Evolutionary conservation across 2,113 vertebrate species (phyloP).

Genomic region (Electrona antarctica): DNA sequence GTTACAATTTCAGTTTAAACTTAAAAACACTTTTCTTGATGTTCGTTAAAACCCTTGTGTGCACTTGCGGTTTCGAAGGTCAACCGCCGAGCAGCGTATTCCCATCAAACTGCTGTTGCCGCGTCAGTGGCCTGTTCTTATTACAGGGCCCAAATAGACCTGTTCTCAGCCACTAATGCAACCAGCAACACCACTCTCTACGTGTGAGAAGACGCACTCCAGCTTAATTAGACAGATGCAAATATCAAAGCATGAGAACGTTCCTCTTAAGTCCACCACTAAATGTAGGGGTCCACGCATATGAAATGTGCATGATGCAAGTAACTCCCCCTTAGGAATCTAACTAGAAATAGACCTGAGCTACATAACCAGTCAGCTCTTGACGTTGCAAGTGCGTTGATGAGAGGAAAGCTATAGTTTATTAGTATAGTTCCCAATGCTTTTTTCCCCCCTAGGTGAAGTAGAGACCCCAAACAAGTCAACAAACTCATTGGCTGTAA

Average conservation of each 20-base stretch:
- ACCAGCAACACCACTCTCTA: slow-evolving; percentile 42
- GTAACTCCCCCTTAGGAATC: slow-evolving; percentile 57
- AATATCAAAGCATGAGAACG: slow-evolving; percentile 79
- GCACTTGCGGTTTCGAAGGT: slow-evolving; percentile 10
- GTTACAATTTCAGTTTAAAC: not conserved
- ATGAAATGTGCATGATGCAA: slow-evolving; percentile 63
- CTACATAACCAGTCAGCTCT: slow-evolving; percentile 30
- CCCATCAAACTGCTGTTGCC: slow-evolving; percentile 34
- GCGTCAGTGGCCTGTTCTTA: slow-evolving; percentile 48
- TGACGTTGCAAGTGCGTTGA: slow-evolving; percentile 20
- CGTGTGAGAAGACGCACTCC: slow-evolving; percentile 58
- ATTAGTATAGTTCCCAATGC: slow-evolving; percentile 16
- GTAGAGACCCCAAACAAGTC: slow-evolving; percentile 45
- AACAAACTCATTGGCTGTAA: slow-evolving; percentile 38
- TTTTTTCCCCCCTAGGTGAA: slow-evolving; percentile 11
- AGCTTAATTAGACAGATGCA: slow-evolving; percentile 72
- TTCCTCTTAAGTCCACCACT: slow-evolving; percentile 71
- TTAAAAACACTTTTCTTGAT: slow-evolving; percentile 34
- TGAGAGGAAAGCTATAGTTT: slow-evolving; percentile 24
- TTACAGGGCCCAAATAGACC: slow-evolving; percentile 52
- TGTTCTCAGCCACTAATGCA: slow-evolving; percentile 52
- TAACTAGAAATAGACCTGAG: slow-evolving; percentile 41
- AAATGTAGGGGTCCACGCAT: slow-evolving; percentile 63
- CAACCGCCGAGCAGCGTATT: slow-evolving; percentile 35
- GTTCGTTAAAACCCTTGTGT: slow-evolving; percentile 15